Conservation (phyloP, 2,797 vertebrate genomes). For the Hapalemur alaotrensis region DNA sequence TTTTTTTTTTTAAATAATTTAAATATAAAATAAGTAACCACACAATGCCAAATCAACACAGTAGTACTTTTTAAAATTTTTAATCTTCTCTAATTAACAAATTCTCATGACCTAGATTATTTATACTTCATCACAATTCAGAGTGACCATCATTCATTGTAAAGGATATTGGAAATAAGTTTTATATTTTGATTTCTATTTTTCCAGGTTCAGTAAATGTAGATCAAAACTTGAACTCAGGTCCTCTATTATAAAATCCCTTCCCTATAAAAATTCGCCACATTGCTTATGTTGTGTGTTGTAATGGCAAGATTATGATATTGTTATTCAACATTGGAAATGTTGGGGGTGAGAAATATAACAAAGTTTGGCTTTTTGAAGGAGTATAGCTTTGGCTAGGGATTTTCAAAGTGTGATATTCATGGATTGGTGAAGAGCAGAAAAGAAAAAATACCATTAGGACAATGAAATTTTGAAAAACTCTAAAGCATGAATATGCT, state of each 20-base stretch:
- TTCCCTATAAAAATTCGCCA: background rate
- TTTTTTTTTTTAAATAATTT: slow-evolving; percentile 10
- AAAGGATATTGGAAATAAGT: background rate
- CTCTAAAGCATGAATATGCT: background rate
- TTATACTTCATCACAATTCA: background rate
- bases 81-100: background rate
- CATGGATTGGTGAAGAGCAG: background rate
- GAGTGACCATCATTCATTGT: background rate
- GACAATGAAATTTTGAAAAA: background rate
- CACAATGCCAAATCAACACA: background rate
- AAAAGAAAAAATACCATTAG: background rate
- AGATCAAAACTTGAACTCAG: background rate
- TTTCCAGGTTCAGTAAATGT: background rate
- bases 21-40: background rate
- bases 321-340: background rate
- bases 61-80: background rate
- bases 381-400: background rate
- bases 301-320: background rate
- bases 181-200: background rate
- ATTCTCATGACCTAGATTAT: background rate
- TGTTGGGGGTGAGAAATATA: background rate
- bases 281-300: background rate
- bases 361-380: background rate
- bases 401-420: background rate
- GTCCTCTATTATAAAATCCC: background rate